A percentile compares a stretch with the other conserved stretches of the same genome.
phyloP scores from a whole-genome alignment of 2,888 invertebrate species.

The Cantharis flavilabris region DNA sequence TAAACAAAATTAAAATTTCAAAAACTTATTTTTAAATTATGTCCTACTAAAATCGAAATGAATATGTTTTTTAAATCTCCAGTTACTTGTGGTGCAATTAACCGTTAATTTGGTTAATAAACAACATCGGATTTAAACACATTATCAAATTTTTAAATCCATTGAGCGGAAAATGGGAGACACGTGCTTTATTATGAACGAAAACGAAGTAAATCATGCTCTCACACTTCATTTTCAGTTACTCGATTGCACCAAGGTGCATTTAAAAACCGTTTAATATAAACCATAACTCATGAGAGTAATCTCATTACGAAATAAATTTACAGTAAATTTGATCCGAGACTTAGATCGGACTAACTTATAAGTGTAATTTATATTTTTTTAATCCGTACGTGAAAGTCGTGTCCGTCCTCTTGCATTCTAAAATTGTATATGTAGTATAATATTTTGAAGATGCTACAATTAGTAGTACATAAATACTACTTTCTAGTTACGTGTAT shows the following conservation, averaged over 20 bases:
- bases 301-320: background rate
- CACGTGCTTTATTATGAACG: background rate
- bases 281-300: background rate
- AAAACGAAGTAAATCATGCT: background rate
- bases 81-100: background rate
- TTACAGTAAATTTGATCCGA: background rate
- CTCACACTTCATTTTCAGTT: background rate
- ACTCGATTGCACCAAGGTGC: background rate
- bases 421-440: background rate
- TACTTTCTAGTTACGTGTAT: conserved; percentile 4
- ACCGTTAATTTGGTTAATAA: background rate
- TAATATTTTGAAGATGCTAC: conserved; percentile 1
- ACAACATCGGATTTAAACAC: background rate
- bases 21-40: background rate
- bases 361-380: background rate
- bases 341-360: background rate
- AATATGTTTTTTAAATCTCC: background rate
- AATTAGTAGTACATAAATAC: background rate
- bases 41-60: background rate
- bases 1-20: background rate
- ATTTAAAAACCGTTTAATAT: background rate
- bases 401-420: background rate
- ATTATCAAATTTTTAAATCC: background rate
- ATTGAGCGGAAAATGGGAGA: background rate
- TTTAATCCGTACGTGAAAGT: conserved; percentile 1